Evolutionary conservation across 2,888 invertebrate genomes (phyloP).

Genomic region (Eudemis profundana): DNA sequence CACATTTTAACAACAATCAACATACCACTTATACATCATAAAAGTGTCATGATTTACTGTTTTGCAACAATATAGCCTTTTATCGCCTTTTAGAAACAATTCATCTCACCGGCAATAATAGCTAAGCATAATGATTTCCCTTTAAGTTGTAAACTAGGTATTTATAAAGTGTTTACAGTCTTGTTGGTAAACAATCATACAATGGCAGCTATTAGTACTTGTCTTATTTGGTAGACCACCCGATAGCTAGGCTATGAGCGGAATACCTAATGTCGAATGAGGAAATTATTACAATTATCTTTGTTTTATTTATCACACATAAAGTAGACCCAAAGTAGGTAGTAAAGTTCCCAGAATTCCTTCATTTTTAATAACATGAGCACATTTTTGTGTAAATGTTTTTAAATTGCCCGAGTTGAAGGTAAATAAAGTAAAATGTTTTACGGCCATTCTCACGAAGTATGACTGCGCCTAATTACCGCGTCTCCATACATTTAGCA

Average conservation of each 20-base stretch:
- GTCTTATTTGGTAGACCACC: constrained; percentile 29
- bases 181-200: constrained; percentile 21
- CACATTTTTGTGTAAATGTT: too few relatives aligned
- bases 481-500: too few relatives aligned
- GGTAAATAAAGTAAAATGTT: too few relatives aligned
- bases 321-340: too few relatives aligned
- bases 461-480: too few relatives aligned
- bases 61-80: not conserved
- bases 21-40: too few relatives aligned
- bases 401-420: too few relatives aligned
- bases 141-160: constrained; percentile 1
- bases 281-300: constrained; percentile 1
- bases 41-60: too few relatives aligned
- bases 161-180: not conserved
- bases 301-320: not conserved
- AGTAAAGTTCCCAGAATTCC: too few relatives aligned
- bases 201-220: constrained; percentile 20
- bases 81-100: not conserved
- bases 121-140: not conserved
- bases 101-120: not conserved
- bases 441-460: too few relatives aligned
- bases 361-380: too few relatives aligned
- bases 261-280: constrained; percentile 17
- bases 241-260: constrained; percentile 16
- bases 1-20: too few relatives aligned